Conservation (phyloP, 2,888 invertebrate genomes). For the Yponomeuta sedellus region DNA sequence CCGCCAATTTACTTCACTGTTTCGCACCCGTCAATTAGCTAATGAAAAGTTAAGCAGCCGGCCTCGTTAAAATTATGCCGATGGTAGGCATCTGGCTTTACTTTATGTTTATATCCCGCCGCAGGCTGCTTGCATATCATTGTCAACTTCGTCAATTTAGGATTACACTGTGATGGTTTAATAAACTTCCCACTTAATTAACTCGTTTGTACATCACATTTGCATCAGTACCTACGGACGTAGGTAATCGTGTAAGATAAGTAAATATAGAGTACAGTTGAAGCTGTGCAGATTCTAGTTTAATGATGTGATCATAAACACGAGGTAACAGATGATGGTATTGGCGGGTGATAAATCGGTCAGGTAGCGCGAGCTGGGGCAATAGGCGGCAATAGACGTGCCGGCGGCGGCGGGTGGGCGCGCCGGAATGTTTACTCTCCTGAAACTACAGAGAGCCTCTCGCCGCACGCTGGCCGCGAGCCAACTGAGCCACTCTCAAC, state of each 20-base stretch:
- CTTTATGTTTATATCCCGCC: slow-evolving; percentile 10
- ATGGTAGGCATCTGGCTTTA: slow-evolving; percentile 64
- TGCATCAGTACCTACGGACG: not conserved
- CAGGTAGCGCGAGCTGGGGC: slow-evolving; percentile 10
- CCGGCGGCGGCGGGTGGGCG: slow-evolving; percentile 20
- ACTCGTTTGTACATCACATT: not conserved
- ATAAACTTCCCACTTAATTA: not conserved
- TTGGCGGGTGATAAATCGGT: slow-evolving; percentile 11
- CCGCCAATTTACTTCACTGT: slow-evolving; percentile 60
- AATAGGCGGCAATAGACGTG: slow-evolving; percentile 10
- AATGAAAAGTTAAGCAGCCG: slow-evolving; percentile 72
- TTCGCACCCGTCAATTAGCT: slow-evolving; percentile 68
- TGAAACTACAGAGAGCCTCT: slow-evolving; percentile 14
- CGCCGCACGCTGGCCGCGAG: slow-evolving; percentile 36
- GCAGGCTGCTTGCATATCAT: not conserved
- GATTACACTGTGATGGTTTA: not conserved
- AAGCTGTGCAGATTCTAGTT: slow-evolving; percentile 6
- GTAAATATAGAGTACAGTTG: not conserved
- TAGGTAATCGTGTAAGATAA: not conserved
- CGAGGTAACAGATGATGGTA: slow-evolving; percentile 1
- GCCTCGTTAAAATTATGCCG: slow-evolving; percentile 67
- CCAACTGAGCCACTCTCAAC: slow-evolving; percentile 63
- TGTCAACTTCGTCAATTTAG: slow-evolving; percentile 11
- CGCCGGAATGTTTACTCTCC: slow-evolving; percentile 18
- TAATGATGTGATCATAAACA: slow-evolving; percentile 8